Conservation (phyloP, 2,113 vertebrate genomes). For the Pycnonotus jocosus region DNA sequence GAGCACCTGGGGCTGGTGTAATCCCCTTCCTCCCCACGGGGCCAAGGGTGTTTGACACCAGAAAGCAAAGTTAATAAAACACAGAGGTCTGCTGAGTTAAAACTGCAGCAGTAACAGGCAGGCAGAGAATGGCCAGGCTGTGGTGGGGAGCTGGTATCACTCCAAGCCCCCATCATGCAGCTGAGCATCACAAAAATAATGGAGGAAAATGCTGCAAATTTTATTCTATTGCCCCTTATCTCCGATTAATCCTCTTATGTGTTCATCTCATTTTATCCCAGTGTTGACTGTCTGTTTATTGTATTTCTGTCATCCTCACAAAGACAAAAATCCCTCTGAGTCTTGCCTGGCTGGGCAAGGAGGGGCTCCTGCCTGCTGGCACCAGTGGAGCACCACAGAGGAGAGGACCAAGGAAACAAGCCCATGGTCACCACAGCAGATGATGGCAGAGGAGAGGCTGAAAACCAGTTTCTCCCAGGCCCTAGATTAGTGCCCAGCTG, state of each 20-base stretch:
- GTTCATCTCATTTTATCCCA: neutral
- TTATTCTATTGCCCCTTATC: neutral
- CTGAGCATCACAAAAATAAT: neutral
- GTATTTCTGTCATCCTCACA: neutral
- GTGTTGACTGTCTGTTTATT: neutral
- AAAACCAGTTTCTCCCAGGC: neutral
- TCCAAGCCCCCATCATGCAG: neutral
- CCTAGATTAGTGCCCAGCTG: neutral
- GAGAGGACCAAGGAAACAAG: neutral
- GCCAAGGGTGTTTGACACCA: accelerated
- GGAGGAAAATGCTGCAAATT: neutral
- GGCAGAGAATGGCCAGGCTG: neutral
- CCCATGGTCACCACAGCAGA: accelerated
- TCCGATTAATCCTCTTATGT: conserved; percentile 29
- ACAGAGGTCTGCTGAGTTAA: neutral
- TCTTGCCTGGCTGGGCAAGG: neutral
- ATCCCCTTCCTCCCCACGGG: neutral
- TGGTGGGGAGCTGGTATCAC: neutral
- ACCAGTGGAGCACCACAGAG: neutral
- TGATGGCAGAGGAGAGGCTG: neutral
- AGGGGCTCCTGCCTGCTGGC: neutral
- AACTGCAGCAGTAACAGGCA: neutral
- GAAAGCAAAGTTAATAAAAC: neutral
- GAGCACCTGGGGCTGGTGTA: neutral
- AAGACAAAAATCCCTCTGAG: neutral